Conservation (phyloP, 2,113 vertebrate genomes). For the Pungitius pungitius region DNA sequence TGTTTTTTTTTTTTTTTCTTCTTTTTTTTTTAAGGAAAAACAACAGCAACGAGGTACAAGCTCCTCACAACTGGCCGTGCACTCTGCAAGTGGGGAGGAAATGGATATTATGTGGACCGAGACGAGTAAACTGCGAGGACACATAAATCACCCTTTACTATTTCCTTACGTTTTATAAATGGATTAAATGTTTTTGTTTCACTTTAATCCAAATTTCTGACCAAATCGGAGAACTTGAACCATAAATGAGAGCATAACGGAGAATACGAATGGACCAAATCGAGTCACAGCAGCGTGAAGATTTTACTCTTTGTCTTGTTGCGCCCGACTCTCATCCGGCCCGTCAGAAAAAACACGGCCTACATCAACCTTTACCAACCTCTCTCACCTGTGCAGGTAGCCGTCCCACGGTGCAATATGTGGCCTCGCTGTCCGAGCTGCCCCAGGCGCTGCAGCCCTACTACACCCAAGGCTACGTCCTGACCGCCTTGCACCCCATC, state of each 20-base stretch:
- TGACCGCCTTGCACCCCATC: constrained; percentile 89
- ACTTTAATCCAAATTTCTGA: background rate
- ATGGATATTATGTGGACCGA: background rate
- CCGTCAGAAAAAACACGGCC: constrained; percentile 14
- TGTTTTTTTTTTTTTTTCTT: background rate
- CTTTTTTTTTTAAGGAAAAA: constrained; percentile 28
- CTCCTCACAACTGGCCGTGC: background rate
- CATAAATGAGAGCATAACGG: background rate
- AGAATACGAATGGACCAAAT: background rate
- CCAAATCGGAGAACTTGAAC: background rate
- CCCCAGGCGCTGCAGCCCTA: constrained; percentile 88
- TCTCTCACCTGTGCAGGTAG: too few species aligned
- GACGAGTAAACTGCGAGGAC: background rate
- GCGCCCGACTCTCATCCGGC: background rate
- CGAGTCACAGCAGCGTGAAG: background rate
- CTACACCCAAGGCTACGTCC: constrained; percentile 90
- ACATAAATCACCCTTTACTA: background rate
- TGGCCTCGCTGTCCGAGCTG: constrained; percentile 90
- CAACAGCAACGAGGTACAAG: background rate
- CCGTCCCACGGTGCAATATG: constrained; percentile 89
- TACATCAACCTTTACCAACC: too few species aligned
- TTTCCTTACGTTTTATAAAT: background rate
- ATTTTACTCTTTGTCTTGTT: too few species aligned
- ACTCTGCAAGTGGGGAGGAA: background rate
- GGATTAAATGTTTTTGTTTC: background rate